phyloP scores from a whole-genome alignment of 1,140 invertebrate genomes.

The Hyphantria cunea region DNA sequence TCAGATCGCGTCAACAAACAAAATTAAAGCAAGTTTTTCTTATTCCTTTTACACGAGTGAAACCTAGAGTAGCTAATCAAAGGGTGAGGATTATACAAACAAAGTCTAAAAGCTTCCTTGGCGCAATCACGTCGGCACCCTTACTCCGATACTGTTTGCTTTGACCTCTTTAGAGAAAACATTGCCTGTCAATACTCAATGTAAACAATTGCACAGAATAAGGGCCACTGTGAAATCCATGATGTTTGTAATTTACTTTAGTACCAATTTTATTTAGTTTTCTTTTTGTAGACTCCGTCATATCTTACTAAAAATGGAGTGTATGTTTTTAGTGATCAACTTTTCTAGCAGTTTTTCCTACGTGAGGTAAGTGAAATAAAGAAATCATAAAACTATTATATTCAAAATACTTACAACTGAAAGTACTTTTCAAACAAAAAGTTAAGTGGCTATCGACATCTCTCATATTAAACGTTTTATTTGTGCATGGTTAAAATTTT shows the following conservation, averaged over 20 bases:
- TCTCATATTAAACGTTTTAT: too few species aligned
- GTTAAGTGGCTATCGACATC: too few species aligned
- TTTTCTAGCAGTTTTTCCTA: too few species aligned
- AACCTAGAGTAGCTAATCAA: constrained; percentile 62
- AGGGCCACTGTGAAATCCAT: constrained; percentile 41
- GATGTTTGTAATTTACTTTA: constrained; percentile 51
- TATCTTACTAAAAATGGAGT: too few species aligned
- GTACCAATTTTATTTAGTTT: constrained; percentile 48
- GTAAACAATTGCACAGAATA: constrained; percentile 60
- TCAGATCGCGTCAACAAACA: constrained; percentile 19
- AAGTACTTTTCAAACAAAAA: too few species aligned
- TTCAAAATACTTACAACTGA: too few species aligned
- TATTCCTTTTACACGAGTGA: constrained; percentile 46
- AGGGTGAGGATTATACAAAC: constrained; percentile 62
- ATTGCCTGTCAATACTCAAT: constrained; percentile 70
- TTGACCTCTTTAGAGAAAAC: constrained; percentile 61
- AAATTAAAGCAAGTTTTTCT: constrained; percentile 33
- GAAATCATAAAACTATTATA: too few species aligned
- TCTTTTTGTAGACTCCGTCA: constrained; percentile 22
- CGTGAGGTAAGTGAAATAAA: too few species aligned
- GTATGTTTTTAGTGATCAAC: too few species aligned
- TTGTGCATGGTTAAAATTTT: too few species aligned
- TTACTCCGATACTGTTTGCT: constrained; percentile 54
- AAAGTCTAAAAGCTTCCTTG: constrained; percentile 50
- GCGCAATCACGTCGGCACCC: constrained; percentile 60